These are phyloP conservation scores for Caranx melampygus DNA, from an alignment of 2,113 vertebrate genomes.

Conservation along the genomic window DNA sequence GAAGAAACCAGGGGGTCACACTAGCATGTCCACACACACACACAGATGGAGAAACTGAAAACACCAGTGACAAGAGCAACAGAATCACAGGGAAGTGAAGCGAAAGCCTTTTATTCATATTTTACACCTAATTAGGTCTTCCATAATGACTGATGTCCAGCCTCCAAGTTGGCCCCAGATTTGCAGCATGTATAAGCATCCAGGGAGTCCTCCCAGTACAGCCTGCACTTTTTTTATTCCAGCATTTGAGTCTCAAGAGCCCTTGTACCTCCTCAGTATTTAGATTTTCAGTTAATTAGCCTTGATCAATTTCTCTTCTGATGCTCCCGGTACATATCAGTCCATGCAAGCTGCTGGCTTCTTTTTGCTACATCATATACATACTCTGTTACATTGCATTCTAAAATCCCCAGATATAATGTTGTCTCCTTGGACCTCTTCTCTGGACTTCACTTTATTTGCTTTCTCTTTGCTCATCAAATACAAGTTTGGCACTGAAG, in stretches of 20 bases:
- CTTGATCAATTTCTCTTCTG: slow-evolving; percentile 51
- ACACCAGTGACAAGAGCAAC: too few relatives aligned
- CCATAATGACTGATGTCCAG: slow-evolving; percentile 35
- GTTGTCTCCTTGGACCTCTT: background rate
- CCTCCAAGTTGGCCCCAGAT: slow-evolving; percentile 40
- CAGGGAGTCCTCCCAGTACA: slow-evolving; percentile 28
- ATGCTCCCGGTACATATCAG: slow-evolving; percentile 26
- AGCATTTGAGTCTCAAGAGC: slow-evolving; percentile 50
- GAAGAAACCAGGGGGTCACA: too few relatives aligned
- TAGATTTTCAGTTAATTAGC: slow-evolving; percentile 58
- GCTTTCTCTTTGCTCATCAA: slow-evolving; percentile 6
- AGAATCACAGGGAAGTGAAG: too few relatives aligned
- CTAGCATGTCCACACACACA: too few relatives aligned
- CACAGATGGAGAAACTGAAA: too few relatives aligned
- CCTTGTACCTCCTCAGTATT: slow-evolving; percentile 17
- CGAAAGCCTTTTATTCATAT: background rate
- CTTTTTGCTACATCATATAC: background rate
- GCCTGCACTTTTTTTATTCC: slow-evolving; percentile 26
- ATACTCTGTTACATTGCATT: background rate
- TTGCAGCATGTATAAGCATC: slow-evolving; percentile 7
- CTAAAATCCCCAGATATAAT: background rate
- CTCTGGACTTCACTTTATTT: background rate
- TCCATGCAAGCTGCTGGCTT: slow-evolving; percentile 23
- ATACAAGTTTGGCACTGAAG: background rate
- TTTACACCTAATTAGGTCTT: slow-evolving; percentile 42